Evolutionary conservation across 2,797 vertebrate genomes (phyloP), one percentile per base, ranked within the genome.

Genomic region (Chaetophractus vellerosus): DNA sequence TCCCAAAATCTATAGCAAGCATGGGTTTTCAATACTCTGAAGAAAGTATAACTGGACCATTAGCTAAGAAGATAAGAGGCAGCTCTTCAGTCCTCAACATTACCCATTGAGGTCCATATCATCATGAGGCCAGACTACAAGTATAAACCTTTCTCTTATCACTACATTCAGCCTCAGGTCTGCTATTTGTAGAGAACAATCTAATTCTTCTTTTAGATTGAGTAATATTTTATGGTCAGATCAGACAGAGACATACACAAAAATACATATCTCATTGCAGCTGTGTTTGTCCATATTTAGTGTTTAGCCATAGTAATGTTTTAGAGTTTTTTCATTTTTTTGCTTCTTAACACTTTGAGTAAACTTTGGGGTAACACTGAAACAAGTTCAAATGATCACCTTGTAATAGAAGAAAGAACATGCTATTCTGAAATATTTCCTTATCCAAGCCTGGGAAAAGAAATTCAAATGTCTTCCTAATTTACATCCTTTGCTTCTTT

Each of bases 401-500:
- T 91, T 80, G 23, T 75, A 66, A 68, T 87, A 23, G 82, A 96
- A 91, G 61, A 74, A 93, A 76, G 26, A 84, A 36, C 6, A 74
- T 41, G 19, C 4, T 88, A 36, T 61, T 89, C 41, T 38, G 7
- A 61, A 83, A 31, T 16, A 18, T 38, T 84, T 85, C 6, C 72
- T 71, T 88, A 16, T 33, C 14, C 18, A 75, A 33, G 33, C 28
- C 78, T 75, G 11, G 12, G 11, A 48, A 87, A 86, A 80, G 19
- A 21, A 50, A 50, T 6, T 50, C 19, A n/a, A 18, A 59, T 52
- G 10, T 4, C 80, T 92, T 83, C 31, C 24, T 91, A 38, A 23
- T 76, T 91, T 57, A 18, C 33, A 14, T 76, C 31, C 5, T 64
- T 9, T 86, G 28, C n/a, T 86, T 78, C 18, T 10, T 57, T 18